Evolutionary conservation across 2,797 vertebrate genomes (phyloP).

Genomic region (Enoplosus armatus): DNA sequence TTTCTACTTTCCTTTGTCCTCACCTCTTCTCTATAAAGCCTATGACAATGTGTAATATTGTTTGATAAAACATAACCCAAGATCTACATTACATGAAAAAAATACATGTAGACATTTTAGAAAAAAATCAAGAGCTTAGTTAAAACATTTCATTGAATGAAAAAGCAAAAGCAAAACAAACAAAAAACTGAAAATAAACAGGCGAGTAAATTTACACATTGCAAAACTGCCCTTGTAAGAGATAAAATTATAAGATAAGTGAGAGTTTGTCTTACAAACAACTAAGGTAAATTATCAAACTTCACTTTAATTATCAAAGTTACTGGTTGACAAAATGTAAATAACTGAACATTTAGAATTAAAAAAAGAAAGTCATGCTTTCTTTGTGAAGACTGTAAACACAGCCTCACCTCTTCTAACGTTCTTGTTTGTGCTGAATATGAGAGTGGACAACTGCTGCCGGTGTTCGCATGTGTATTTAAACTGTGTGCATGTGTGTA

Average conservation of each 20-base stretch:
- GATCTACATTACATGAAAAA: not conserved
- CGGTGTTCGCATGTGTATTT: too few relatives aligned
- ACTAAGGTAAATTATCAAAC: not conserved
- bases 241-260: conserved; percentile 1
- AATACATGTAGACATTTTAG: not conserved
- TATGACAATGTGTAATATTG: not conserved
- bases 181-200: not conserved
- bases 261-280: not conserved
- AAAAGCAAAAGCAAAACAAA: not conserved
- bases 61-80: not conserved
- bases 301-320: conserved; percentile 5
- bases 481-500: not conserved
- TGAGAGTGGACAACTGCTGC: conserved; percentile 7
- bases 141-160: not conserved
- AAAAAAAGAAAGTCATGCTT: not conserved
- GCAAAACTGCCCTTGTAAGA: not conserved
- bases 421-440: conserved; percentile 38
- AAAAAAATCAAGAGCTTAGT: not conserved
- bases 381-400: conserved; percentile 5
- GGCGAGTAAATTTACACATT: not conserved
- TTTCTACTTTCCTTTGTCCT: not conserved
- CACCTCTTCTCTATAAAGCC: not conserved
- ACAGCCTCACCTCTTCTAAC: conserved; percentile 10
- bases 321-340: conserved; percentile 2
- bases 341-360: not conserved